Percentiles rank a stretch among this genome's conserved stretches.
phyloP scores from a whole-genome alignment of 2,888 invertebrate genomes.

The Labia minor region DNA sequence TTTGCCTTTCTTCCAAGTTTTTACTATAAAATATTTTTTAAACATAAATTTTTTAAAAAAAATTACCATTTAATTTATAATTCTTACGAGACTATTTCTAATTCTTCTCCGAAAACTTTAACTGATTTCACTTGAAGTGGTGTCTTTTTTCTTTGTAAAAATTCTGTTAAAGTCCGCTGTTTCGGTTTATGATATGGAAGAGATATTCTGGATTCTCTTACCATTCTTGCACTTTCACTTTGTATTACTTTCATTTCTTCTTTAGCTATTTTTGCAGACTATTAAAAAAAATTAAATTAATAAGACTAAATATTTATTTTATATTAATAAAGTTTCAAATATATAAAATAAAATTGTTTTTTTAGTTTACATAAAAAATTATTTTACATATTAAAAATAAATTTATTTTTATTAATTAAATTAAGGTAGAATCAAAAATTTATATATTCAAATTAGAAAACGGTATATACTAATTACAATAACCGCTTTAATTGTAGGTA shows the following conservation, averaged over 20 bases:
- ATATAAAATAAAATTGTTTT: too few relatives aligned
- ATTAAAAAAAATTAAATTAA: background rate
- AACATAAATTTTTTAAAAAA: background rate
- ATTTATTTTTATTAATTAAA: too few relatives aligned
- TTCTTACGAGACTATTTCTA: conserved; percentile 54
- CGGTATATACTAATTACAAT: background rate
- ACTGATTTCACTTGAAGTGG: conserved; percentile 34
- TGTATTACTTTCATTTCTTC: conserved; percentile 64
- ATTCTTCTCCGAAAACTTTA: conserved; percentile 57
- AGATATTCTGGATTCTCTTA: conserved; percentile 62
- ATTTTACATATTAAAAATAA: too few relatives aligned
- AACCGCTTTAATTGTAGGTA: too few relatives aligned
- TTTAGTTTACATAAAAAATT: too few relatives aligned
- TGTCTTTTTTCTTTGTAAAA: conserved; percentile 46
- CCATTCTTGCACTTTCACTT: conserved; percentile 71
- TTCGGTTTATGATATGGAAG: conserved; percentile 82
- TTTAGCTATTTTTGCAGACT: conserved; percentile 46
- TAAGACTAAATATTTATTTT: background rate
- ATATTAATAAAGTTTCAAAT: background rate
- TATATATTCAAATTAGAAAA: background rate
- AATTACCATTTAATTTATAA: background rate
- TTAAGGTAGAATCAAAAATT: too few relatives aligned
- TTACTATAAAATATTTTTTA: conserved; percentile 39
- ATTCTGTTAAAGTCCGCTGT: conserved; percentile 66
- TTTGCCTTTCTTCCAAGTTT: conserved; percentile 57